Evolutionary conservation across 2,888 invertebrate genomes (phyloP), one percentile per base, ranked within the genome.

Genomic region (Cecidostiba fungosa): DNA sequence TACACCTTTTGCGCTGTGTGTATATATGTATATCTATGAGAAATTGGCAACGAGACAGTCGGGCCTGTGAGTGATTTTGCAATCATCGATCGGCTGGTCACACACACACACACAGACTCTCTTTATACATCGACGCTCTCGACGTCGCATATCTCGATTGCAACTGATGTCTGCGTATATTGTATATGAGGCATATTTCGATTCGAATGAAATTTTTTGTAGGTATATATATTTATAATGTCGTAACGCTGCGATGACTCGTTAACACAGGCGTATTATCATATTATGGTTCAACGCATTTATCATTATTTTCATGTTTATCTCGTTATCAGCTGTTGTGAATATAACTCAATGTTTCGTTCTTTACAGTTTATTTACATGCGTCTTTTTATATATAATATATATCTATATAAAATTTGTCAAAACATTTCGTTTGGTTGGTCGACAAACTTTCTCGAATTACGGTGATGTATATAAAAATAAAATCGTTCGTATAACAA

Each of bases 361-460:
- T 80, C 62, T 72, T 77, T 87, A 86, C 86, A 84, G 72, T 81
- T 29, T 81, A 81, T 81, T 59, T 81, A 81, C 81, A 81, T 74
- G 19, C 73, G 26, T 29, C n/a, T 74, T 26, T 50, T n/a, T 80
- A 36, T 43, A 69, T 76, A 50, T 69, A 76, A 29, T 29, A 76
- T 66, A 66, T 66, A 66, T 66, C 12, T 29, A 26, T 66, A 66
- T 66, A 81, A 81, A 59, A n/a, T 69, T 39, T 77, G 36, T 32
- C 14, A 23, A 79, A 79, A 79, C 79, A 79, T 50, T 79, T 80
- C 62, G 50, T 80, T 66, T 66, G 26, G 66, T 66, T 80, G 72
- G 72, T 43, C 77, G 78, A 10, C 43, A 69, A 80, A 72, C 32
- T 72, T 80, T 80, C 79, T 66, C 29, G 10, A 66, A 66, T 66